Evolutionary conservation across 2,888 invertebrate genomes (phyloP).

Genomic region (Caenorhabditis sp.): DNA sequence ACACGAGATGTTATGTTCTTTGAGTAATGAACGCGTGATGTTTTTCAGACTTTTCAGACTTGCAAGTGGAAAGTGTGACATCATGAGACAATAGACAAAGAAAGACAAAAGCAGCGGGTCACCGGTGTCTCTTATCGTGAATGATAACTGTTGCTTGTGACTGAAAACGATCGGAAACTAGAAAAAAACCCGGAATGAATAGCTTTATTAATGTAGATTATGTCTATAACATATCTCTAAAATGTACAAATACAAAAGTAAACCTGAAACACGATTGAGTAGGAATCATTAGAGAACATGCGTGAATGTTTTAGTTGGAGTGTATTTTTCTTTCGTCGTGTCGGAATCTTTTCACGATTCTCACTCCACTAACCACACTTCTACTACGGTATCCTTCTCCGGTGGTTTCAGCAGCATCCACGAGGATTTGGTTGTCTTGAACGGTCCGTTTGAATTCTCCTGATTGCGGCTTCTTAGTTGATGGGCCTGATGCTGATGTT

Average conservation of each 20-base stretch:
- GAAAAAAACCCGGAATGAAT: not conserved
- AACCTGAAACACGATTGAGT: slow-evolving; percentile 54
- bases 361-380: slow-evolving; percentile 51
- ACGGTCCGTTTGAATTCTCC: slow-evolving; percentile 54
- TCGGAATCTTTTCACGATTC: slow-evolving; percentile 48
- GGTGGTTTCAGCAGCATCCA: slow-evolving; percentile 56
- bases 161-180: not conserved
- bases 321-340: slow-evolving; percentile 53
- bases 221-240: slow-evolving; percentile 13
- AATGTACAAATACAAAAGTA: slow-evolving; percentile 51
- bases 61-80: slow-evolving; percentile 16
- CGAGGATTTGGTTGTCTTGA: slow-evolving; percentile 61
- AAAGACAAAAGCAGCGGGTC: slow-evolving; percentile 1
- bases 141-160: not conserved
- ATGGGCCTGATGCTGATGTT: slow-evolving; percentile 3
- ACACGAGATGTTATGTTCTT: slow-evolving; percentile 18
- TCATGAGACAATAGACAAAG: slow-evolving; percentile 11
- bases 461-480: slow-evolving; percentile 45
- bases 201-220: slow-evolving; percentile 29
- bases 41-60: slow-evolving; percentile 13
- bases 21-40: slow-evolving; percentile 23
- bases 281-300: not conserved
- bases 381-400: slow-evolving; percentile 54
- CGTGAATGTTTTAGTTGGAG: slow-evolving; percentile 14
- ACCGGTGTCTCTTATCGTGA: not conserved